Evolutionary conservation across 2,888 invertebrate genomes (phyloP), one percentile per base, ranked within the genome.

Genomic region (Leistus spinibarbis): DNA sequence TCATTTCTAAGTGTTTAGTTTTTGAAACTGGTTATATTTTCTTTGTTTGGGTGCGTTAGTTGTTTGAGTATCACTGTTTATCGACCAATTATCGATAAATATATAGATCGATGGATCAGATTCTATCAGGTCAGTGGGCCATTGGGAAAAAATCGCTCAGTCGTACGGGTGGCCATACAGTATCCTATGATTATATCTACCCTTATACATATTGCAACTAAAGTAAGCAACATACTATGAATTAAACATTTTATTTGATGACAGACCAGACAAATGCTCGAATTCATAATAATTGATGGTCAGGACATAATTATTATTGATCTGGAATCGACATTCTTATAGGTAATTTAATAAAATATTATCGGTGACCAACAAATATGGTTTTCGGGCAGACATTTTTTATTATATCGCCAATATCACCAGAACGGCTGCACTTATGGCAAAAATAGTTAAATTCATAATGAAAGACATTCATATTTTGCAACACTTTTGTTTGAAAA

Each of bases 1-100:
- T n/a, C n/a, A n/a, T n/a, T n/a, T n/a, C n/a, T n/a, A n/a, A n/a
- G n/a, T n/a, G n/a, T n/a, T n/a, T n/a, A n/a, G n/a, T n/a, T n/a
- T n/a, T n/a, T n/a, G n/a, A n/a, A n/a, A n/a, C n/a, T n/a, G n/a
- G n/a, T n/a, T n/a, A n/a, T n/a, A n/a, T n/a, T 53, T 53, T 53
- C 7, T 53, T 53, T 10, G 53, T 53, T 53, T 10, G 53, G n/a
- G n/a, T n/a, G n/a, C 54, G 54, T 3, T 17, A 16, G 54, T 56
- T 24, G 40, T 40, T 40, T 40, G 40, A 40, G 4, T 10, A 40
- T 2, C 40, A 13, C 40, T 40, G 40, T 40, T 40, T 40, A 40
- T 66, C 54, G 66, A 65, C 54, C 72, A 72, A 72, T 72, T 72
- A 72, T 72, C 57, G 72, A 72, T 72, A 72, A 71, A 57, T 66